Conservation (phyloP, 2,113 vertebrate genomes). For the Gnathonemus longibarbis region DNA sequence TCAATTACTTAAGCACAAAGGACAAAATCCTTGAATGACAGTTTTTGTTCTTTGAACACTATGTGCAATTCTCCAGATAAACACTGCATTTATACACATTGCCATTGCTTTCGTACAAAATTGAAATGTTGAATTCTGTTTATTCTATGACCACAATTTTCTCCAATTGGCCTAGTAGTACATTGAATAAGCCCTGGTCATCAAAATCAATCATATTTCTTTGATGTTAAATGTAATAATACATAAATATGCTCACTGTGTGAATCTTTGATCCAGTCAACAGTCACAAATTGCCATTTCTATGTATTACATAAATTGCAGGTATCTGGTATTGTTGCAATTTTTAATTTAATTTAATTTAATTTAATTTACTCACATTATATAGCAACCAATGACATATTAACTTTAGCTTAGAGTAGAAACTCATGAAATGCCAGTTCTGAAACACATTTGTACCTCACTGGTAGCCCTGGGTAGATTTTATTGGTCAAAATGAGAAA, state of each 20-base stretch:
- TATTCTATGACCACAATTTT: background rate
- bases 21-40: background rate
- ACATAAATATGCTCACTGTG: background rate
- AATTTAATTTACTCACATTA: background rate
- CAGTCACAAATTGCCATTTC: background rate
- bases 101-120: background rate
- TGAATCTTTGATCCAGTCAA: background rate
- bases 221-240: background rate
- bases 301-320: background rate
- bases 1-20: background rate
- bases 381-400: background rate
- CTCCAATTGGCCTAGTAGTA: background rate
- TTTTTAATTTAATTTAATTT: background rate
- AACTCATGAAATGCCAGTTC: background rate
- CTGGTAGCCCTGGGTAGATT: background rate
- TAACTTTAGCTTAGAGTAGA: background rate
- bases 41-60: background rate
- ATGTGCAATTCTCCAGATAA: background rate
- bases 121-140: background rate
- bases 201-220: background rate
- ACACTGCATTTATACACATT: background rate
- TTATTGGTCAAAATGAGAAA: background rate
- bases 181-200: background rate
- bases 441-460: background rate
- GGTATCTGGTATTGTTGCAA: background rate